Percentiles rank a stretch among this genome's conserved stretches.
These are phyloP conservation scores for Theretra japonica DNA, from an alignment of 2,888 invertebrate species.

Conservation along the genomic window DNA sequence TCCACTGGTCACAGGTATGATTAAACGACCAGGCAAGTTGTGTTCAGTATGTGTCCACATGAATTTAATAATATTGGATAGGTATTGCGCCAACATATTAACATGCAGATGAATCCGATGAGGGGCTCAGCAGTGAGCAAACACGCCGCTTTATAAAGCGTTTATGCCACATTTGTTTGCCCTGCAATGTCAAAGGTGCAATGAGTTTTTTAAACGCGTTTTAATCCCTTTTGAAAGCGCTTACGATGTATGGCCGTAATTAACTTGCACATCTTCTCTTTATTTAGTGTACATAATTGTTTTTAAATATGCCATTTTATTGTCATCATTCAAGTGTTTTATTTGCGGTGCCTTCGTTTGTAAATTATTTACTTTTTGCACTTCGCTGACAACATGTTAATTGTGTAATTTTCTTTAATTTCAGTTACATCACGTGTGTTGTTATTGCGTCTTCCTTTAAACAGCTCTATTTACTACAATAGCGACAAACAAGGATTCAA, in stretches of 20 bases:
- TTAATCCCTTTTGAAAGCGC: background rate
- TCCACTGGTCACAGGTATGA: background rate
- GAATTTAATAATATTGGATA: background rate
- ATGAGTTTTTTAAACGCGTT: background rate
- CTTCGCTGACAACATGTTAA: no score
- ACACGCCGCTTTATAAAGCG: background rate
- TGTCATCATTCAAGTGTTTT: no score
- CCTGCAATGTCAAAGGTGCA: constrained; percentile 10
- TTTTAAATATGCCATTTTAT: no score
- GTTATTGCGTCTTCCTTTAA: no score
- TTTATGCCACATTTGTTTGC: constrained; percentile 7
- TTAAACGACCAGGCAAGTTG: background rate
- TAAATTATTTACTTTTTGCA: no score
- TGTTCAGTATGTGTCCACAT: background rate
- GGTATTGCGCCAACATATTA: background rate
- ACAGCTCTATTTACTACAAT: no score
- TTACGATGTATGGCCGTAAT: background rate
- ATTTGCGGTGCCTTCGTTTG: no score
- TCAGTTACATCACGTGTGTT: no score
- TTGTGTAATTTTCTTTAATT: no score
- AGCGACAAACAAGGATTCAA: no score
- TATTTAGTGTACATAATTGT: constrained; percentile 2
- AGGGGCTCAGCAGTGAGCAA: background rate
- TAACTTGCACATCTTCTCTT: background rate
- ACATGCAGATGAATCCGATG: background rate